Conservation (phyloP, 2,888 invertebrate species). For the Parnassius orleans region DNA sequence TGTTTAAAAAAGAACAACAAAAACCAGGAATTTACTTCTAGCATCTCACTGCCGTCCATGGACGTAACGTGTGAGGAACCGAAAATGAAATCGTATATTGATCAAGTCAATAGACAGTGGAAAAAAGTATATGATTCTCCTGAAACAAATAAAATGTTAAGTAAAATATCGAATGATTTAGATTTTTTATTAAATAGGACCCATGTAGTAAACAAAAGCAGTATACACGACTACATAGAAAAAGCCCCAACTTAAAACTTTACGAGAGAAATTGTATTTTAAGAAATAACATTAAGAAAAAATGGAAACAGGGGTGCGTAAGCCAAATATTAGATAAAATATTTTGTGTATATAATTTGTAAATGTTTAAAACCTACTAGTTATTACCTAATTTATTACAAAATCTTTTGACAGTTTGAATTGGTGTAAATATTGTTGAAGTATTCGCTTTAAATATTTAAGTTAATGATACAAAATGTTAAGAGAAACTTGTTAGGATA, state of each 20-base stretch:
- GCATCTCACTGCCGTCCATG: slow-evolving; percentile 64
- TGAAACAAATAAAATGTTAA: slow-evolving; percentile 84
- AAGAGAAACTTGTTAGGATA: background rate
- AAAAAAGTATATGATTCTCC: slow-evolving; percentile 62
- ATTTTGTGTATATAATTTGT: slow-evolving; percentile 31
- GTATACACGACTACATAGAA: slow-evolving; percentile 56
- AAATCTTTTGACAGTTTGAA: background rate
- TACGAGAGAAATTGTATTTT: slow-evolving; percentile 30
- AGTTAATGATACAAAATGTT: background rate
- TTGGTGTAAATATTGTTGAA: background rate
- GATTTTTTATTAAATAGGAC: slow-evolving; percentile 89
- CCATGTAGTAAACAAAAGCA: slow-evolving; percentile 51
- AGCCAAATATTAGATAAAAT: slow-evolving; percentile 39
- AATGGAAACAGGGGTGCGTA: slow-evolving; percentile 63
- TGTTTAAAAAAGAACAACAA: slow-evolving; percentile 66
- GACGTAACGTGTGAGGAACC: slow-evolving; percentile 50
- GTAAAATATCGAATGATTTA: slow-evolving; percentile 90
- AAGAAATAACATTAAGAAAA: slow-evolving; percentile 40
- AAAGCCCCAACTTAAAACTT: slow-evolving; percentile 64
- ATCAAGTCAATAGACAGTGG: slow-evolving; percentile 65
- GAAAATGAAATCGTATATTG: slow-evolving; percentile 56
- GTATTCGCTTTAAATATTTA: background rate
- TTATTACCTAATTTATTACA: background rate
- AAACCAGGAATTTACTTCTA: slow-evolving; percentile 50
- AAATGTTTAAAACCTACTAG: background rate